phyloP scores from a whole-genome alignment of 2,113 vertebrate species.

The Mirounga angustirostris region DNA sequence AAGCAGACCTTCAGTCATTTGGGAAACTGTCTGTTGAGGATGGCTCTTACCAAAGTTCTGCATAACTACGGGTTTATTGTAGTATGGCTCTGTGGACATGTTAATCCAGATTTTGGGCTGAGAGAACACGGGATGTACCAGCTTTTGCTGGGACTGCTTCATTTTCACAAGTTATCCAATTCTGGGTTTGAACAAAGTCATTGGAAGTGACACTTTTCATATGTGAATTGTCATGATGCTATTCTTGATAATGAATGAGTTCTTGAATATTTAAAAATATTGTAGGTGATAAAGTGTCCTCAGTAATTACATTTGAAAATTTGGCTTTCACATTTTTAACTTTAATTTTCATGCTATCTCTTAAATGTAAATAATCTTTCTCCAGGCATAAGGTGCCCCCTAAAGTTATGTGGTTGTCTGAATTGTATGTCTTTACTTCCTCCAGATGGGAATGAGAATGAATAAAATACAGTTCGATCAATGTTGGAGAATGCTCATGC shows the following conservation, averaged over 20 bases:
- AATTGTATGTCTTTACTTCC: constrained; percentile 32
- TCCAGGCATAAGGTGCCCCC: constrained; percentile 30
- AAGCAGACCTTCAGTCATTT: background rate
- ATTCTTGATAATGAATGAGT: constrained; percentile 47
- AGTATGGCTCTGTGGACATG: background rate
- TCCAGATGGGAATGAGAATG: constrained; percentile 13
- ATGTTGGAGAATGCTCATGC: constrained; percentile 56
- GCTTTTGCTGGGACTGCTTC: constrained; percentile 56
- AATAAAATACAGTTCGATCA: background rate
- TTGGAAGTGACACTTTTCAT: constrained; percentile 57
- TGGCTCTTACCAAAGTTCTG: background rate
- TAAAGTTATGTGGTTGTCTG: constrained; percentile 48
- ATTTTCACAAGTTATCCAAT: constrained; percentile 64
- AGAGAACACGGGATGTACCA: constrained; percentile 34
- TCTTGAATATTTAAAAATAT: constrained; percentile 73
- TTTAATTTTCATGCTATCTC: constrained; percentile 40
- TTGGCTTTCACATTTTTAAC: constrained; percentile 59
- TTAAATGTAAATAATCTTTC: constrained; percentile 57
- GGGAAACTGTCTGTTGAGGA: background rate
- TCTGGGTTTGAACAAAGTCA: constrained; percentile 67
- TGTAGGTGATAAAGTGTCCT: constrained; percentile 59
- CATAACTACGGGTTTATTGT: background rate
- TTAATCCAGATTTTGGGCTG: constrained; percentile 54
- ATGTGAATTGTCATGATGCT: constrained; percentile 48
- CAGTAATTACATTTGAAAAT: constrained; percentile 61